A percentile compares a stretch with the other conserved stretches of the same genome.
phyloP scores from a whole-genome alignment of 30 jellyfish, hydroid and myxozoan species.

The Hydractinia echinata region DNA sequence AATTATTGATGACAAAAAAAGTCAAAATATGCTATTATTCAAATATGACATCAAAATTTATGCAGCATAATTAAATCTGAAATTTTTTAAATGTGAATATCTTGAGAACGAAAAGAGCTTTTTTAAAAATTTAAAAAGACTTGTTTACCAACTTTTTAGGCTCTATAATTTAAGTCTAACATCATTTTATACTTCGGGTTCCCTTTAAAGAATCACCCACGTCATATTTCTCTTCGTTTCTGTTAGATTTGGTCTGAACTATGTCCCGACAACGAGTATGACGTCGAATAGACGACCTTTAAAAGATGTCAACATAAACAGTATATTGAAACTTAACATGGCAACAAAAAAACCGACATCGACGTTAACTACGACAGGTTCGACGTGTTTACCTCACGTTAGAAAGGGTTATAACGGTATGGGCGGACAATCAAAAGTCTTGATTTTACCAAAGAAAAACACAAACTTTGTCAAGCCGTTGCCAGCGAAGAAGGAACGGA shows the following conservation, averaged over 20 bases:
- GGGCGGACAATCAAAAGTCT: constrained; percentile 34
- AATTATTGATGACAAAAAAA: no score
- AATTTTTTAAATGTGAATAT: no score
- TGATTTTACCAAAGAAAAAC: constrained; percentile 11
- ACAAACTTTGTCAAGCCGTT: constrained; percentile 18
- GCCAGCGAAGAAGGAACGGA: background rate
- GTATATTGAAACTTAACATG: constrained; percentile 5
- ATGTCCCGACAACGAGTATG: constrained; percentile 44
- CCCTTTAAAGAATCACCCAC: background rate
- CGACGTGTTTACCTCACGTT: constrained; percentile 10
- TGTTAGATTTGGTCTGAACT: constrained; percentile 42
- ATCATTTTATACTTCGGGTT: no score
- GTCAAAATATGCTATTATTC: no score
- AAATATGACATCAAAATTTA: no score
- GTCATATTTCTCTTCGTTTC: background rate
- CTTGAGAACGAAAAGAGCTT: no score
- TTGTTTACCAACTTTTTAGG: no score
- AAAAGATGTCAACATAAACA: constrained; percentile 7
- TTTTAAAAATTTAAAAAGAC: no score
- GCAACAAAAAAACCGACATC: background rate
- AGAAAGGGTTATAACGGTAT: constrained; percentile 29
- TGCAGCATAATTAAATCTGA: no score
- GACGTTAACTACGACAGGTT: background rate
- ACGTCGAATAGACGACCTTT: constrained; percentile 10
- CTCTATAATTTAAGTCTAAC: no score